Conservation (phyloP, 2,888 invertebrate genomes). For the Heliconius cydno region DNA sequence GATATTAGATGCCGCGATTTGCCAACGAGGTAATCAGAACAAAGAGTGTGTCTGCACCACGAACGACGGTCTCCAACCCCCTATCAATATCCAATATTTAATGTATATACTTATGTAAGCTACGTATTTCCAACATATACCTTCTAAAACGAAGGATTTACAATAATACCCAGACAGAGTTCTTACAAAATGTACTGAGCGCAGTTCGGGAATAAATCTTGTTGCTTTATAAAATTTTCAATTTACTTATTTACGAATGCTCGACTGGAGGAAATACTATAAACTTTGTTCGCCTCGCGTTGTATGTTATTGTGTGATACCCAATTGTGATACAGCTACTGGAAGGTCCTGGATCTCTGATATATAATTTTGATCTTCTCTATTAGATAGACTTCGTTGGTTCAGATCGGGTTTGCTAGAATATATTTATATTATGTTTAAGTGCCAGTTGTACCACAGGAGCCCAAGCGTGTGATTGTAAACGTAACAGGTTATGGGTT, state of each 20-base stretch:
- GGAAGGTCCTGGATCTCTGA: background rate
- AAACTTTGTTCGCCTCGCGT: slow-evolving; percentile 6
- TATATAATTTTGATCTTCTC: background rate
- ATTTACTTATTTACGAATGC: slow-evolving; percentile 32
- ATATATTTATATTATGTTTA: background rate
- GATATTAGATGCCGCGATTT: no score
- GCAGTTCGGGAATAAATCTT: slow-evolving; percentile 35
- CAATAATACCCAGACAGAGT: slow-evolving; percentile 37
- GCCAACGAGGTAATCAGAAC: no score
- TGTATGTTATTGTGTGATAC: background rate
- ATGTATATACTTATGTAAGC: background rate
- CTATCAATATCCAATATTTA: background rate
- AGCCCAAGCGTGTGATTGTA: no score
- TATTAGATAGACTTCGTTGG: background rate
- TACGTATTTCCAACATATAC: background rate
- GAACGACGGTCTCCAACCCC: no score
- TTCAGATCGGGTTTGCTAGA: background rate
- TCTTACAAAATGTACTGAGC: slow-evolving; percentile 32
- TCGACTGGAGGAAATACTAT: slow-evolving; percentile 22
- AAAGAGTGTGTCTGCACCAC: no score
- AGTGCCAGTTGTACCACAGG: no score
- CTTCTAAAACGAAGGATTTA: slow-evolving; percentile 27
- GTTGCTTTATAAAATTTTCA: slow-evolving; percentile 45
- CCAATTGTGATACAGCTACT: background rate
- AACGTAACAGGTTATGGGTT: no score